Percentiles rank a stretch among this genome's conserved stretches.
phyloP scores from a whole-genome alignment of 53 echinoderm and acorn worm genomes.

The Luidia sarsii region DNA sequence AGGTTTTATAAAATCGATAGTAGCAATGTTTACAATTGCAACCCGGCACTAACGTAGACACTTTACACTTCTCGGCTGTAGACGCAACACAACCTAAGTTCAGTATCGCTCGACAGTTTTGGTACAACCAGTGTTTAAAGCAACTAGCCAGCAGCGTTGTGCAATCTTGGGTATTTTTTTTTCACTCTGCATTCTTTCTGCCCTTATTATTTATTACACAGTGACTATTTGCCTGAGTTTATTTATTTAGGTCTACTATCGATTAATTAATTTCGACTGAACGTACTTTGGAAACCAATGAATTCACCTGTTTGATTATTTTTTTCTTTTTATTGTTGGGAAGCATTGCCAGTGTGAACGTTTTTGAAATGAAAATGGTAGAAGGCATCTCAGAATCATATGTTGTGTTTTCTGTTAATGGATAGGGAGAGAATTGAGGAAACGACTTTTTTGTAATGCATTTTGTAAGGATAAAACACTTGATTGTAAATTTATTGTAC shows the following conservation, averaged over 20 bases:
- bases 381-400: too few species aligned
- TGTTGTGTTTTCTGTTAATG: too few species aligned
- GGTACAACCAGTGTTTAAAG: too few species aligned
- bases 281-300: neutral
- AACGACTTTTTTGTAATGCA: conserved; percentile 37
- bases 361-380: too few species aligned
- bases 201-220: conserved; percentile 1
- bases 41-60: too few species aligned
- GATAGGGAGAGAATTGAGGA: neutral
- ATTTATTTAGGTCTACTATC: neutral
- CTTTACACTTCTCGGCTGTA: too few species aligned
- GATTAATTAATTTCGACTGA: neutral
- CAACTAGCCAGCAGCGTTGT: too few species aligned
- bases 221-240: neutral
- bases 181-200: neutral
- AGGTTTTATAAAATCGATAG: too few species aligned
- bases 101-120: too few species aligned
- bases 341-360: too few species aligned
- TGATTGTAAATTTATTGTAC: conserved; percentile 43
- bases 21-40: too few species aligned
- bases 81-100: too few species aligned
- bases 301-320: neutral
- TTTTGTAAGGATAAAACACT: conserved; percentile 33
- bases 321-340: neutral
- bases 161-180: neutral